Percentiles rank a stretch among this genome's conserved stretches.
Conservation (phyloP, 2,113 vertebrate genomes). For the Benitochromis conjunctus region DNA sequence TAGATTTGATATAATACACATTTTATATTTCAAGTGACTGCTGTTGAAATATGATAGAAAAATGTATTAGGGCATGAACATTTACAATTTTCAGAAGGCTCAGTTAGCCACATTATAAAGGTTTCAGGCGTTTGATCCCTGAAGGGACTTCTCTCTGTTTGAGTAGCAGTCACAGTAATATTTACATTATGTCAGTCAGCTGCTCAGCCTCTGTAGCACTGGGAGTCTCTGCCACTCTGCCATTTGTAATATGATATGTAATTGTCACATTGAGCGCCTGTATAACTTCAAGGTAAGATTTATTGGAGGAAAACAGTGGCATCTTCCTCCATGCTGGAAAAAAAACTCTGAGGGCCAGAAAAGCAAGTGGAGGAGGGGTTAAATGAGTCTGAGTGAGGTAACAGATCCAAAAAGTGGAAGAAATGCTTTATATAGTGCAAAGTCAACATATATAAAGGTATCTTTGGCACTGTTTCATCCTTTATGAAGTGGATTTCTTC, state of each 20-base stretch:
- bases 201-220: too few relatives aligned
- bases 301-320: neutral
- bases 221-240: neutral
- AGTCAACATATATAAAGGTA: neutral
- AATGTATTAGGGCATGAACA: neutral
- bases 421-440: neutral
- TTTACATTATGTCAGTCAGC: neutral
- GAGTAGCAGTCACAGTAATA: neutral
- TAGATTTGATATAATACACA: too few relatives aligned
- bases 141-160: neutral
- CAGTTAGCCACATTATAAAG: neutral
- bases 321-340: too few relatives aligned
- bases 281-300: neutral
- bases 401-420: neutral
- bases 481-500: too few relatives aligned
- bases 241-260: neutral
- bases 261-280: neutral
- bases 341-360: too few relatives aligned
- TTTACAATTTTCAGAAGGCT: neutral
- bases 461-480: too few relatives aligned
- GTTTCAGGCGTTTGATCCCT: too few relatives aligned
- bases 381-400: neutral
- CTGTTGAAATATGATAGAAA: neutral
- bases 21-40: neutral
- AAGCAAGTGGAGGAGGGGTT: neutral